phyloP scores from a whole-genome alignment of 1,140 invertebrate genomes.

The Mesaphorura yosii region DNA sequence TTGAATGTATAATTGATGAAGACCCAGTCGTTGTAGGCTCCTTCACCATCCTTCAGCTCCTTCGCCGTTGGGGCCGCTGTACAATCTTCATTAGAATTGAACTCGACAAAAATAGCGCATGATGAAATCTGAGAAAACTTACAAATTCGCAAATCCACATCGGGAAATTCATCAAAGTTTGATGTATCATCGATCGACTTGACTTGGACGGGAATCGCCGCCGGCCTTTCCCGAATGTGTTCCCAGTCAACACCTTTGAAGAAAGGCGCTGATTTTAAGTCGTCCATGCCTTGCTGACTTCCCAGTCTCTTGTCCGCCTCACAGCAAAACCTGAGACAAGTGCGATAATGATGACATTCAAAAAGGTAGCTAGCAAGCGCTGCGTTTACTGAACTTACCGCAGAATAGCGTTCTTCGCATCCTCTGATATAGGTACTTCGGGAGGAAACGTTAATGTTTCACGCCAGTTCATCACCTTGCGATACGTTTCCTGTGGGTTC shows the following conservation, averaged over 20 bases:
- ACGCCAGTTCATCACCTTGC: slow-evolving; percentile 99
- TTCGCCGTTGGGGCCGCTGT: slow-evolving; percentile 70
- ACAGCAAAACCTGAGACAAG: slow-evolving; percentile 64
- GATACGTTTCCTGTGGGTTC: slow-evolving; percentile 97
- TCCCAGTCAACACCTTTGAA: slow-evolving; percentile 92
- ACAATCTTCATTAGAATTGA: slow-evolving; percentile 33
- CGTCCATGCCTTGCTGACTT: slow-evolving; percentile 74
- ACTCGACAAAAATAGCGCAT: background rate
- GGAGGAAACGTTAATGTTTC: slow-evolving; percentile 96
- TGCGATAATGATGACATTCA: background rate
- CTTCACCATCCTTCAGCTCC: slow-evolving; percentile 48
- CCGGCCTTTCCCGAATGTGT: slow-evolving; percentile 89
- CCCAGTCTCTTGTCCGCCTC: slow-evolving; percentile 86
- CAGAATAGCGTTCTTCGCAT: slow-evolving; percentile 71
- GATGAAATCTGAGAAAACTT: slow-evolving; percentile 42
- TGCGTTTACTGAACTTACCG: slow-evolving; percentile 6
- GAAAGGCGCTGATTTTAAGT: slow-evolving; percentile 71
- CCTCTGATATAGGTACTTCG: slow-evolving; percentile 95
- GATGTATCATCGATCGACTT: slow-evolving; percentile 79
- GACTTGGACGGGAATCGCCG: slow-evolving; percentile 66
- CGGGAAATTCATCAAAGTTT: slow-evolving; percentile 99
- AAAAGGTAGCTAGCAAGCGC: background rate
- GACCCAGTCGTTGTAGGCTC: slow-evolving; percentile 93
- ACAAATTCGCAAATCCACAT: slow-evolving; percentile 97
- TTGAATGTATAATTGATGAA: slow-evolving; percentile 99